A percentile compares a stretch with the other conserved stretches of the same genome.
phyloP scores from a whole-genome alignment of 2,888 invertebrate species.

The Marronus borbonicus region DNA sequence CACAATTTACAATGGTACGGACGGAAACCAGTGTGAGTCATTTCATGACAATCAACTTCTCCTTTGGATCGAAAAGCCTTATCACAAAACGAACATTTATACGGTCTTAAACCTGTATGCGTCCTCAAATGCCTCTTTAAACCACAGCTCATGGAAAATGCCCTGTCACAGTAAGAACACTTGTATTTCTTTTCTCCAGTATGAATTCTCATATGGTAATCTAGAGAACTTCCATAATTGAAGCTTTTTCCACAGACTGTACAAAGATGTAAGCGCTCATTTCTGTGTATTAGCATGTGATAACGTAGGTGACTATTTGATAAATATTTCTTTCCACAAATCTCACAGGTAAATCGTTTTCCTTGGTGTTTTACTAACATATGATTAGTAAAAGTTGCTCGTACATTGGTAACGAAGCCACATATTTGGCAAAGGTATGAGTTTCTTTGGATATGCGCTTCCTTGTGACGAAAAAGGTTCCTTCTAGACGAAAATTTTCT shows the following conservation, averaged over 20 bases:
- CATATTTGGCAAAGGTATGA: constrained; percentile 60
- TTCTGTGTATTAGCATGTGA: constrained; percentile 84
- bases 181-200: constrained; percentile 61
- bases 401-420: constrained; percentile 57
- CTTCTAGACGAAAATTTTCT: constrained; percentile 50
- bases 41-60: constrained; percentile 61
- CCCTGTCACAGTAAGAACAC: constrained; percentile 60
- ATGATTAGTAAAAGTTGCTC: constrained; percentile 58
- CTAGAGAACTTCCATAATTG: constrained; percentile 80
- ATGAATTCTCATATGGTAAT: constrained; percentile 62
- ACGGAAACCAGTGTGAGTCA: constrained; percentile 70
- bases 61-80: constrained; percentile 86
- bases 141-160: constrained; percentile 69
- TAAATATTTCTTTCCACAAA: constrained; percentile 80
- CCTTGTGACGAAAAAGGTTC: constrained; percentile 53
- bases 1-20: constrained; percentile 70
- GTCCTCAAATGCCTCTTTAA: constrained; percentile 85
- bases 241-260: constrained; percentile 87
- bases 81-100: constrained; percentile 82
- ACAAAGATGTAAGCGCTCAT: constrained; percentile 83
- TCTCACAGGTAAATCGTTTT: constrained; percentile 73
- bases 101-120: constrained; percentile 85
- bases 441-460: constrained; percentile 50
- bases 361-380: constrained; percentile 67
- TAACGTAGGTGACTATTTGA: constrained; percentile 81